Conservation (phyloP, 1,140 invertebrate species). For the Venustaconcha ellipsiformis region DNA sequence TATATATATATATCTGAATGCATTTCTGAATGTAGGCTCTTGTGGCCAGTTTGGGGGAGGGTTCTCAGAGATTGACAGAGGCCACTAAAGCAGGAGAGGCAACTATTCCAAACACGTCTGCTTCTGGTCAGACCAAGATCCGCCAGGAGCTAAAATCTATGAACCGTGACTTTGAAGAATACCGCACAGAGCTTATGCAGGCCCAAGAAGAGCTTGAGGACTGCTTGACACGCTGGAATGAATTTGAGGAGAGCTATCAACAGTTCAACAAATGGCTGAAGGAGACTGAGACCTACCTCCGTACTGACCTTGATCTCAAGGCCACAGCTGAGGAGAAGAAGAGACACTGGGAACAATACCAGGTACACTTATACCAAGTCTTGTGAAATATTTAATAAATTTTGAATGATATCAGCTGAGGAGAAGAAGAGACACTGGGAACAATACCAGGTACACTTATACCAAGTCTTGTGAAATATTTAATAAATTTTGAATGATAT, state of each 20-base stretch:
- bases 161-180: constrained; percentile 63
- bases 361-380: constrained; percentile 39
- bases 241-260: constrained; percentile 72
- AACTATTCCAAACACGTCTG: constrained; percentile 58
- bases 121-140: constrained; percentile 63
- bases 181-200: constrained; percentile 48
- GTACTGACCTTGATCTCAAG: constrained; percentile 90
- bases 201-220: constrained; percentile 68
- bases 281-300: constrained; percentile 91
- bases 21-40: constrained; percentile 33
- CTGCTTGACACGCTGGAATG: constrained; percentile 71
- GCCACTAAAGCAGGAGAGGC: constrained; percentile 57
- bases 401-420: constrained; percentile 77
- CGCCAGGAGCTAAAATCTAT: constrained; percentile 59
- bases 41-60: constrained; percentile 52
- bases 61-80: constrained; percentile 52
- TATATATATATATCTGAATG: too few relatives aligned
- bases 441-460: constrained; percentile 55
- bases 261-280: constrained; percentile 92
- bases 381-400: too few relatives aligned
- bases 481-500: too few relatives aligned
- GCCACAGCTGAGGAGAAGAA: constrained; percentile 92
- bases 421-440: constrained; percentile 90
- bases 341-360: constrained; percentile 77
- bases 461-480: neutral